These are phyloP conservation scores for Donacobius atricapilla DNA, from an alignment of 2,113 vertebrate species.

Conservation along the genomic window DNA sequence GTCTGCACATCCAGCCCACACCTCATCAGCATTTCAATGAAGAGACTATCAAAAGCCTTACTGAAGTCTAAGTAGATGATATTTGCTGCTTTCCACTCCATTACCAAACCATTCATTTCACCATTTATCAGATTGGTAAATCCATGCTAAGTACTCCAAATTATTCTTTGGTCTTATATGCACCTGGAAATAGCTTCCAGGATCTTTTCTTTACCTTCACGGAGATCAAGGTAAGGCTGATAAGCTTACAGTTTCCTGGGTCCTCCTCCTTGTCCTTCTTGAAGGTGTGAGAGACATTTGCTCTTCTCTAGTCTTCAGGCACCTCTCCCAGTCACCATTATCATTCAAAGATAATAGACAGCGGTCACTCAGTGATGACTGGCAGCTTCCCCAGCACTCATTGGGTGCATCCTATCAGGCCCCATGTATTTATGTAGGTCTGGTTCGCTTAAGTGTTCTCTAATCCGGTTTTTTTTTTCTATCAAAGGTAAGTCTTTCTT, in stretches of 20 bases:
- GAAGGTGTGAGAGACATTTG: not conserved
- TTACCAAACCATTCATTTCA: not conserved
- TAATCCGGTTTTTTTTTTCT: not conserved
- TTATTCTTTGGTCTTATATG: not conserved
- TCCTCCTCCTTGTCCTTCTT: not conserved
- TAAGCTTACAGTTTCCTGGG: not conserved
- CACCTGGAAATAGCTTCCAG: not conserved
- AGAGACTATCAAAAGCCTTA: not conserved
- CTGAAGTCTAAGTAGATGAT: not conserved
- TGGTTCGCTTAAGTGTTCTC: not conserved
- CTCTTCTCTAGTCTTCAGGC: not conserved
- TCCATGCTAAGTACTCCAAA: not conserved
- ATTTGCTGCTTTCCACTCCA: not conserved
- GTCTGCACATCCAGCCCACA: not conserved
- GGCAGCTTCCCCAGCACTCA: not conserved
- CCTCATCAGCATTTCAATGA: not conserved
- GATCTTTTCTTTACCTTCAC: not conserved
- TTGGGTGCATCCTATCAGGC: not conserved
- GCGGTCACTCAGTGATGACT: not conserved
- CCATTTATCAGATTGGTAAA: not conserved
- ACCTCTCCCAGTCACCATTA: not conserved
- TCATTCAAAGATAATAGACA: not conserved
- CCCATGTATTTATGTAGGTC: not conserved
- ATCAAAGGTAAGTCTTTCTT: not conserved
- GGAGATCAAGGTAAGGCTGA: not conserved